A percentile compares a stretch with the other conserved stretches of the same genome.
Conservation (phyloP, 2,797 vertebrate genomes). For the Pagetopsis macropterus region DNA sequence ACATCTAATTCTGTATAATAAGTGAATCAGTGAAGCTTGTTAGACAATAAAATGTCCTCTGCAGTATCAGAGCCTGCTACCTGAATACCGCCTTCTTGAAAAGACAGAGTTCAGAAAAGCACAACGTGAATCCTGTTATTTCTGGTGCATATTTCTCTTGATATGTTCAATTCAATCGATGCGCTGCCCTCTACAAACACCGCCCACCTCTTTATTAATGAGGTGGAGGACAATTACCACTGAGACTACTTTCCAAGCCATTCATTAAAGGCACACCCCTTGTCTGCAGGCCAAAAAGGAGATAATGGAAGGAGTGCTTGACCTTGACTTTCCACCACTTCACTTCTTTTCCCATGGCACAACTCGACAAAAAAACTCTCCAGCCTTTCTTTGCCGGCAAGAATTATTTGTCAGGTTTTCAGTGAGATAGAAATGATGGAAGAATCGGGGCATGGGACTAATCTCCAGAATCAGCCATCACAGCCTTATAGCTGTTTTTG, state of each 20-base stretch:
- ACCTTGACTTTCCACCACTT: slow-evolving; percentile 40
- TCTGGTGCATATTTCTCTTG: slow-evolving; percentile 45
- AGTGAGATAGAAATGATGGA: slow-evolving; percentile 56
- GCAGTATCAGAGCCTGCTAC: slow-evolving; percentile 37
- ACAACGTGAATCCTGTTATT: slow-evolving; percentile 36
- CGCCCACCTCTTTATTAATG: slow-evolving; percentile 68
- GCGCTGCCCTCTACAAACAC: slow-evolving; percentile 58
- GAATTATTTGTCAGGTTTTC: slow-evolving; percentile 42
- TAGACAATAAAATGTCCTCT: slow-evolving; percentile 33
- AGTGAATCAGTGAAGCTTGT: slow-evolving; percentile 63
- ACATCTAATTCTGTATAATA: slow-evolving; percentile 60
- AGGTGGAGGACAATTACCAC: slow-evolving; percentile 56
- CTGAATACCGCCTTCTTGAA: slow-evolving; percentile 10
- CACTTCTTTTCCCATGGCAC: slow-evolving; percentile 10
- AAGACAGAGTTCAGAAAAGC: slow-evolving; percentile 36
- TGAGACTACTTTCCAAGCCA: slow-evolving; percentile 28
- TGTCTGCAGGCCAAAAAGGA: slow-evolving; percentile 42
- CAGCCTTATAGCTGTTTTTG: slow-evolving; percentile 33
- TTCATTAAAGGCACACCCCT: slow-evolving; percentile 52
- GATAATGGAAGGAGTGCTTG: slow-evolving; percentile 38
- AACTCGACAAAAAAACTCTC: neutral
- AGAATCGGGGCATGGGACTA: slow-evolving; percentile 33
- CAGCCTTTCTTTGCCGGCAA: slow-evolving; percentile 15
- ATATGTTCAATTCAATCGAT: slow-evolving; percentile 62
- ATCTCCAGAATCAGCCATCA: slow-evolving; percentile 48